Conservation (phyloP, 2,113 vertebrate genomes). For the Numida meleagris region DNA sequence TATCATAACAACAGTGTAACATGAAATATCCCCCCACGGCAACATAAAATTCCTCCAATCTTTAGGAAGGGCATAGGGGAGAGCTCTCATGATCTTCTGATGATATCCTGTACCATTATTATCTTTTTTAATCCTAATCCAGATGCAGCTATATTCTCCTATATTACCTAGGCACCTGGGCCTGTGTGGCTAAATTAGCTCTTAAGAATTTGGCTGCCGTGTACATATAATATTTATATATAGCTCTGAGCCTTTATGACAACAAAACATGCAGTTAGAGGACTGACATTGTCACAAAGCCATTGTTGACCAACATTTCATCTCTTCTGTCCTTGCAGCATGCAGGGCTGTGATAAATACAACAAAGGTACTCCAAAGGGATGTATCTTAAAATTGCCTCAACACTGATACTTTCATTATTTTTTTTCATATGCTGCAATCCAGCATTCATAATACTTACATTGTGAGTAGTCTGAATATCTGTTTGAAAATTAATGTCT, state of each 20-base stretch:
- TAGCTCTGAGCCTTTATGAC: background rate
- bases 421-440: background rate
- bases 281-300: background rate
- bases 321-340: background rate
- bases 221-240: background rate
- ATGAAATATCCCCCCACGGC: background rate
- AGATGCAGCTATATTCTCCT: background rate
- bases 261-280: background rate
- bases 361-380: background rate
- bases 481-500: background rate
- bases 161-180: background rate
- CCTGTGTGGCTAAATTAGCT: background rate
- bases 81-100: background rate
- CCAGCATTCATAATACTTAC: background rate
- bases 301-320: background rate
- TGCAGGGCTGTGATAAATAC: background rate
- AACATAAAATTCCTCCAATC: constrained; percentile 19
- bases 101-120: background rate
- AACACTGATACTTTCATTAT: background rate
- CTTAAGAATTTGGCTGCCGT: constrained; percentile 21
- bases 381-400: background rate
- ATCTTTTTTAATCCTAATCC: constrained; percentile 5
- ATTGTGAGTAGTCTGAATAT: background rate
- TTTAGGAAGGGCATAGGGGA: constrained; percentile 26
- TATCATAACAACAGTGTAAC: background rate